phyloP scores from a whole-genome alignment of 2,113 vertebrate species.

The Plectropomus leopardus region DNA sequence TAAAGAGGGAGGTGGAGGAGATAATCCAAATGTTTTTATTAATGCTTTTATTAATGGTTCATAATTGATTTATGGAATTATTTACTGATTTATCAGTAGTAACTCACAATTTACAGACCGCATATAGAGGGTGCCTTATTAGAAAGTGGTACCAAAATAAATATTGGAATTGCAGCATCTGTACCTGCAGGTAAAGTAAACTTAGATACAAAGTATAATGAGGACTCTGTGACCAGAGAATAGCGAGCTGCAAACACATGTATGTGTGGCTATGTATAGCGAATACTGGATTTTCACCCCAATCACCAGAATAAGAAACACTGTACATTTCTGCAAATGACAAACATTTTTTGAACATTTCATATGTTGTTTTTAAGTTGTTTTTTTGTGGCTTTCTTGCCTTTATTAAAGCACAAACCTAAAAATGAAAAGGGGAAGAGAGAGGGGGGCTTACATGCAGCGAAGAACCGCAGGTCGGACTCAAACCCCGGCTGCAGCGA shows the following conservation, averaged over 20 bases:
- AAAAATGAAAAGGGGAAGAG: too few relatives aligned
- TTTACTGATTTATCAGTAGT: conserved; percentile 7
- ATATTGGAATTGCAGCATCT: neutral
- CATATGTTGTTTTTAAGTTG: too few relatives aligned
- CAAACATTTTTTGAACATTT: too few relatives aligned
- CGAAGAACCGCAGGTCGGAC: too few relatives aligned
- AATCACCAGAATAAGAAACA: too few relatives aligned
- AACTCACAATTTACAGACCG: neutral
- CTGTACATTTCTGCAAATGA: too few relatives aligned
- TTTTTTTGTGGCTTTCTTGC: too few relatives aligned
- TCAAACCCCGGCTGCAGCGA: too few relatives aligned
- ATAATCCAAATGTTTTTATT: neutral
- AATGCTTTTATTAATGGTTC: neutral
- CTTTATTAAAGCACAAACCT: too few relatives aligned
- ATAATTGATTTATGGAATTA: neutral
- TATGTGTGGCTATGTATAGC: conserved; percentile 12
- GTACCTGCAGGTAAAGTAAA: neutral
- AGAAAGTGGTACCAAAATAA: conserved; percentile 3
- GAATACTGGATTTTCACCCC: too few relatives aligned
- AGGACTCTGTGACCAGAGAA: conserved; percentile 18
- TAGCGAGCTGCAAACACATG: conserved; percentile 13
- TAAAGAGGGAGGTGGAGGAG: neutral
- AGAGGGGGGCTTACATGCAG: too few relatives aligned
- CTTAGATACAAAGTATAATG: conserved; percentile 1
- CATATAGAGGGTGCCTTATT: neutral